Percentiles rank a stretch among this genome's conserved stretches.
These are phyloP conservation scores for Dolichallabes microphthalmus DNA, from an alignment of 2,113 vertebrate species.

Conservation along the genomic window DNA sequence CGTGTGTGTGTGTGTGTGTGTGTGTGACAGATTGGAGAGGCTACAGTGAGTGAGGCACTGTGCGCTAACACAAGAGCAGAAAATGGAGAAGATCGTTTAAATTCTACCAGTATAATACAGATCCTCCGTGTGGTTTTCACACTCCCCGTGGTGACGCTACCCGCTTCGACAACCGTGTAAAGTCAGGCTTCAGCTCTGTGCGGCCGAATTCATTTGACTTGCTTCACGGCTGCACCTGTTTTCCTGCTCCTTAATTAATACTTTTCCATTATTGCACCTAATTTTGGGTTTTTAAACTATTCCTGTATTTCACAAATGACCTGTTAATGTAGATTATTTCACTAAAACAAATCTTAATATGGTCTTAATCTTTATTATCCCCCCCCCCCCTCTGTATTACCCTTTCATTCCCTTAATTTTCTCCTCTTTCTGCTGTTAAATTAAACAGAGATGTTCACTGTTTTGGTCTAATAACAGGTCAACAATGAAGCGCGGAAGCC, in stretches of 20 bases:
- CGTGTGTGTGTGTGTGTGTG: neutral
- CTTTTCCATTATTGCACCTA: no score
- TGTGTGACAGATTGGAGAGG: conserved; percentile 13
- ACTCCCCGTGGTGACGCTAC: neutral
- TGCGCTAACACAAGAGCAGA: neutral
- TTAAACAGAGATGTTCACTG: neutral
- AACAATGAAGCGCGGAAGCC: neutral
- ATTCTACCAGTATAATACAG: neutral
- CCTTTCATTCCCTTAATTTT: neutral
- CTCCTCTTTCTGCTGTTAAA: neutral
- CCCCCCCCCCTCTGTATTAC: no score
- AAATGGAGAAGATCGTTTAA: neutral
- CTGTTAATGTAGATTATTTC: neutral
- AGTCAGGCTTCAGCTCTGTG: neutral
- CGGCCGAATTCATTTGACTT: conserved; percentile 3
- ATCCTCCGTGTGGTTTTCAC: neutral
- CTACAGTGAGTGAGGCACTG: neutral
- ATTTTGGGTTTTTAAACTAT: neutral
- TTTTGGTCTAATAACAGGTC: neutral
- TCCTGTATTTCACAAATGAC: neutral
- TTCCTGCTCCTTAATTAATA: neutral
- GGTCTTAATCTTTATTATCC: no score
- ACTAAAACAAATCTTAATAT: neutral
- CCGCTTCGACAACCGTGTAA: conserved; percentile 11
- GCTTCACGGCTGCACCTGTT: conserved; percentile 25